A percentile compares a stretch with the other conserved stretches of the same genome.
These are phyloP conservation scores for Brachylomia viminalis DNA, from an alignment of 2,888 invertebrate genomes.

Conservation along the genomic window DNA sequence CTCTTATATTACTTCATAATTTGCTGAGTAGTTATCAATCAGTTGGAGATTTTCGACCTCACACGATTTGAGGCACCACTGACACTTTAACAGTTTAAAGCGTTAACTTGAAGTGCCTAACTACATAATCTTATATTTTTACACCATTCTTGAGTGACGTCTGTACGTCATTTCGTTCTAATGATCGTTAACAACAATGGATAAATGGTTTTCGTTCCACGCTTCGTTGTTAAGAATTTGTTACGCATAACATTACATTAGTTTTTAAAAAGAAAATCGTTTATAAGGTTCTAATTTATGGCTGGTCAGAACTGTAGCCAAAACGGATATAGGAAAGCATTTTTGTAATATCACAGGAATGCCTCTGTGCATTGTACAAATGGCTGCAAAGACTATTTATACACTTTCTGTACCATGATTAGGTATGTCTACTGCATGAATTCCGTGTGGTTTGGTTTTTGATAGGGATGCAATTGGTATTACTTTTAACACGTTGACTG, in stretches of 20 bases:
- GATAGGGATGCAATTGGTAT: neutral
- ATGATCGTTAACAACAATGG: constrained; percentile 60
- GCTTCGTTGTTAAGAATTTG: constrained; percentile 49
- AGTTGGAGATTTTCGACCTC: constrained; percentile 67
- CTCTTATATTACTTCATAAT: constrained; percentile 62
- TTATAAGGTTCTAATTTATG: constrained; percentile 25
- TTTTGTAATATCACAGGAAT: neutral
- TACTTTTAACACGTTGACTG: neutral
- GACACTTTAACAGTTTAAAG: constrained; percentile 41
- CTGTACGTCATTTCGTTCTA: constrained; percentile 54
- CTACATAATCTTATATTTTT: constrained; percentile 54
- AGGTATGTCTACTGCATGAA: neutral
- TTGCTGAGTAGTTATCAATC: constrained; percentile 60
- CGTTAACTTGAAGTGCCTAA: constrained; percentile 46
- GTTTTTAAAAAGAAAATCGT: constrained; percentile 30
- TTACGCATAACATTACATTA: constrained; percentile 48
- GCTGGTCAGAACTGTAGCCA: constrained; percentile 40
- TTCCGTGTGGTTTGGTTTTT: neutral
- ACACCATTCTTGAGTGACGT: constrained; percentile 50
- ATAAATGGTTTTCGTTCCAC: constrained; percentile 54
- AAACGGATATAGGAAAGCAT: constrained; percentile 5
- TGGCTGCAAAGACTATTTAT: neutral
- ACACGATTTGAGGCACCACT: constrained; percentile 61
- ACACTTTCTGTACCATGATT: neutral
- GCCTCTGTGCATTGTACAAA: neutral